Conservation (phyloP, 2,888 invertebrate genomes). For the Hypselothyrea guttata region DNA sequence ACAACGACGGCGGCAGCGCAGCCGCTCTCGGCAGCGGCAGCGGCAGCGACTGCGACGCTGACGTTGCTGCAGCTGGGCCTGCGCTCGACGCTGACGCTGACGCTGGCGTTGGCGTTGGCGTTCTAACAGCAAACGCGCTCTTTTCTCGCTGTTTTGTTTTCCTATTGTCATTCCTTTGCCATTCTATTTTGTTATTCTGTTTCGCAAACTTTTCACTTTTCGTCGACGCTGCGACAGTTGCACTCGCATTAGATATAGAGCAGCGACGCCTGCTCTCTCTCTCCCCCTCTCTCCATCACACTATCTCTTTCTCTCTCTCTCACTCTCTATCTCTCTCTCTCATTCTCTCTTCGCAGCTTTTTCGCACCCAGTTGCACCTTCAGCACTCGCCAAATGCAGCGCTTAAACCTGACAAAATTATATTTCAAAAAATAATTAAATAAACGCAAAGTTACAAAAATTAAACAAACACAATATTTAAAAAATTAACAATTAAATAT, state of each 20-base stretch:
- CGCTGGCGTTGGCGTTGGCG: constrained; percentile 39
- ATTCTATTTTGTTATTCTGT: constrained; percentile 31
- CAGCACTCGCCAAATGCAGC: too few relatives aligned
- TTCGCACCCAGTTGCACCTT: too few relatives aligned
- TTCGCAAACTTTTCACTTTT: constrained; percentile 69
- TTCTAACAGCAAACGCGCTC: constrained; percentile 29
- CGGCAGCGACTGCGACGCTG: constrained; percentile 25
- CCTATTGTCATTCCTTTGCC: constrained; percentile 2
- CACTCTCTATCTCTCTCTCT: too few relatives aligned
- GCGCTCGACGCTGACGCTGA: constrained; percentile 41
- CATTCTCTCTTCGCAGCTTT: too few relatives aligned
- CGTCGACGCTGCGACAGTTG: constrained; percentile 52
- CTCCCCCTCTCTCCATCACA: too few relatives aligned
- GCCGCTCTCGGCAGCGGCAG: constrained; percentile 6
- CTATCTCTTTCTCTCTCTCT: too few relatives aligned
- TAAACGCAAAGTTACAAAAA: too few relatives aligned
- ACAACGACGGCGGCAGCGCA: constrained; percentile 35
- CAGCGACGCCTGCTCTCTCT: too few relatives aligned
- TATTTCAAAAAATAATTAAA: too few relatives aligned
- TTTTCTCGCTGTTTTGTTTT: constrained; percentile 4
- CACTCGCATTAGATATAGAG: constrained; percentile 62
- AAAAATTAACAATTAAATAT: too few relatives aligned
- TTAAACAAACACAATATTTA: too few relatives aligned
- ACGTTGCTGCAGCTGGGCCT: constrained; percentile 34
- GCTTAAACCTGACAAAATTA: too few relatives aligned